Evolutionary conservation across 2,113 vertebrate species (phyloP).

Genomic region (Aviceda subcristata): DNA sequence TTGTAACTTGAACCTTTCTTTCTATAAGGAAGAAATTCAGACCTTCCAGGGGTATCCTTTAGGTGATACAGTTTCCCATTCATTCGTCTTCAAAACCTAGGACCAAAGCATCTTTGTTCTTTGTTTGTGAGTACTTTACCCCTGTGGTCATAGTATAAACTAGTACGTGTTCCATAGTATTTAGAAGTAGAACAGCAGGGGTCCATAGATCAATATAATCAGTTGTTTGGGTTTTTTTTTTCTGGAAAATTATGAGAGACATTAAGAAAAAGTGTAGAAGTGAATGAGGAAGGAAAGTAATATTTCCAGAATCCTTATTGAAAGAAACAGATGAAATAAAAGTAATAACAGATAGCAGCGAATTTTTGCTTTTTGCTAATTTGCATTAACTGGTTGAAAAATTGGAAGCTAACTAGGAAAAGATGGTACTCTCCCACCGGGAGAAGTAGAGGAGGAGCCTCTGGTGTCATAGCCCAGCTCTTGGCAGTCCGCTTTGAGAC

Average conservation of each 20-base stretch:
- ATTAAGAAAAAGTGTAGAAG: neutral
- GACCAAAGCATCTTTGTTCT: neutral
- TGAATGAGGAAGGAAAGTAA: neutral
- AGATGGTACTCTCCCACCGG: neutral
- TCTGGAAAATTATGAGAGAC: neutral
- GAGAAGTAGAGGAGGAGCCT: neutral
- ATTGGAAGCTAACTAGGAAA: neutral
- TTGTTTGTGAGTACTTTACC: neutral
- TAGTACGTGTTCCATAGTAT: neutral
- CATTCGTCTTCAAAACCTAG: neutral
- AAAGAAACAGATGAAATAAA: neutral
- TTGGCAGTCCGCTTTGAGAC: neutral
- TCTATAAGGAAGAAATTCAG: neutral
- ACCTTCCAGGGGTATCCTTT: neutral
- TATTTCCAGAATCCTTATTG: neutral
- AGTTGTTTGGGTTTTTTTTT: neutral
- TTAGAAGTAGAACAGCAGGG: neutral
- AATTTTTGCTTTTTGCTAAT: neutral
- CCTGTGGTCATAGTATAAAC: neutral
- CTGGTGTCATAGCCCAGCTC: neutral
- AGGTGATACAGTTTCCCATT: neutral
- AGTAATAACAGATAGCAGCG: neutral
- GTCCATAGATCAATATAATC: neutral
- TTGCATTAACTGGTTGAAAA: neutral
- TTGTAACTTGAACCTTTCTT: neutral